Base-by-base conservation (phyloP, 2,113 vertebrate species). In the Gambusia affinis region DNA sequence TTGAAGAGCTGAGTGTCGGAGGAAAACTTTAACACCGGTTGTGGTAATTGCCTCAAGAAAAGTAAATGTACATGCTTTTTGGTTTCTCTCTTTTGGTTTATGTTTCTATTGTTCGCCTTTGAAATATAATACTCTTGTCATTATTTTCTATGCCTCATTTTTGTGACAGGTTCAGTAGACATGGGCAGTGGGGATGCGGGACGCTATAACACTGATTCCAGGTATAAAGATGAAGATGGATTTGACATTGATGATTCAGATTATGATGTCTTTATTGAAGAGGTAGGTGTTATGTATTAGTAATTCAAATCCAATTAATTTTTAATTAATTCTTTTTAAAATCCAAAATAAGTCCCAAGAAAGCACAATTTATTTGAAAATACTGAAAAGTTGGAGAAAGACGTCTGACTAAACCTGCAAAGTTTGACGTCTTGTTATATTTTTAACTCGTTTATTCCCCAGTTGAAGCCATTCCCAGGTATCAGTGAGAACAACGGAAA, bases 221-320 rank as follows among this genome's bases (percentile, higher is more conserved):
- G 88, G 60, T 81, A 73, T 60, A 87, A 88, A 64, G 96, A 96
- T 28, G 95, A 96, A 5, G 96, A 96, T 28, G 92, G 92, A 30
- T 95, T 95, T 72, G 94, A 94, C 65, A 79, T 95, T 0, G 97
- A 98, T 30, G 96, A 97, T 84, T 96, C 96, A 0, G 96, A 98
- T 88, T 95, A 96, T 4, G 97, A 98, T 73, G 80, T 97, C 68
- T 97, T 97, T 72, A 95, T 97, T 60, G 96, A 98, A 80, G 96
- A 98, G 95, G 98, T 98, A 92, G 7, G 83, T 80, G 47, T 60
- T 29, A 35, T 24, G 22, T 17, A 24, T 7, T 11, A 27, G 4
- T 47, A 47, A 19, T 47, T n/a, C 8, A 57, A 57, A 24, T 57
- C 51, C 51, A 54, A 4, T 47, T 5, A 15, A 17, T 47, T 47